Conservation (phyloP, 2,888 invertebrate species). For the Drosophila helvetica region DNA sequence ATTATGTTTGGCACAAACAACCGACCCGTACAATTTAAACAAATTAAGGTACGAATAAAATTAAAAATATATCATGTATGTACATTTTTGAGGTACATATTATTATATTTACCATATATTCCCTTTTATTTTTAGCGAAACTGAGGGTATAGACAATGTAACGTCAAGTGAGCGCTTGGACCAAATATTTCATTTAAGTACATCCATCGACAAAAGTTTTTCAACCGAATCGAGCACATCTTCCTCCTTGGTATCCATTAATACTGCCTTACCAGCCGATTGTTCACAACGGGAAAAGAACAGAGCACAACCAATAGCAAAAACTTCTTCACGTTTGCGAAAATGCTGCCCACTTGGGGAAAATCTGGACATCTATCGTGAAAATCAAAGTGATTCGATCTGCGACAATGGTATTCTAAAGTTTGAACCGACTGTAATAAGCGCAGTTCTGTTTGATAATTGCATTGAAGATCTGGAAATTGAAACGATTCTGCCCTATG, state of each 20-base stretch:
- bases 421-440: conserved; percentile 72
- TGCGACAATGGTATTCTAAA: conserved; percentile 58
- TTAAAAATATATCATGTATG: neutral
- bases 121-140: neutral
- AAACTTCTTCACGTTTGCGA: conserved; percentile 83
- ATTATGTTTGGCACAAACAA: neutral
- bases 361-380: conserved; percentile 73
- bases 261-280: conserved; percentile 54
- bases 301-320: conserved; percentile 66
- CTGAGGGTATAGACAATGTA: neutral
- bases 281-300: conserved; percentile 78
- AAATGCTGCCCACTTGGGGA: conserved; percentile 83
- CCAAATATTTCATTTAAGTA: neutral
- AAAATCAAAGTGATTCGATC: conserved; percentile 72
- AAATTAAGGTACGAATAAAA: neutral
- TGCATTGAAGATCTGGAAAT: conserved; percentile 83
- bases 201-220: neutral
- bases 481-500: conserved; percentile 64
- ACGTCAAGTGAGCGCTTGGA: neutral
- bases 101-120: neutral
- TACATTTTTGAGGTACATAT: too few species aligned
- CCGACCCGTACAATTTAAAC: neutral
- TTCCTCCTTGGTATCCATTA: neutral
- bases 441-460: conserved; percentile 81
- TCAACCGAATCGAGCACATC: neutral